Evolutionary conservation across 1,140 invertebrate species (phyloP), one percentile per base, ranked within the genome.

Genomic region (Drosophila suzukii): DNA sequence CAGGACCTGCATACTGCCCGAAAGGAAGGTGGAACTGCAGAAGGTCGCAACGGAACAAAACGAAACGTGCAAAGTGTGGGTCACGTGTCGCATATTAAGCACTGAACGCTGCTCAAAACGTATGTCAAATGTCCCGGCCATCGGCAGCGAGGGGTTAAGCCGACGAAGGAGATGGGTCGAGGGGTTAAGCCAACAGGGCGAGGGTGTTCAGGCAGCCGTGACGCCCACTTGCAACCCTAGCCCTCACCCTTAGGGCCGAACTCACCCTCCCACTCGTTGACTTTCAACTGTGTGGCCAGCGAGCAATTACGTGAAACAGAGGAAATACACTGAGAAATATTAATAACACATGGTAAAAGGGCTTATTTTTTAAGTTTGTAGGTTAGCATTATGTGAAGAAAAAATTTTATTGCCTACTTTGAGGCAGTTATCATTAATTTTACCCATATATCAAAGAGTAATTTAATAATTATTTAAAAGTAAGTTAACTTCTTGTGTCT

Each of bases 51-150:
- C 54, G 39, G 39, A 49, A 49, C 41, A 51, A 51, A 51, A 78
- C 56, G 72, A 44, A 74, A 70, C 62, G 82, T 86, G 78, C 78
- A 79, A 88, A 82, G 83, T 88, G 79, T 88, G 83, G 83, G 83
- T 88, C 83, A 88, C 83, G 83, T 88, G 83, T 79, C 83, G 58
- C 83, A 79, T 88, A 88, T 88, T 88, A 88, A 81, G 60, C 58
- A 74, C 76, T 85, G 81, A 85, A 81, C 83, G 78, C 65, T 53
- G 82, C 81, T 78, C 78, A 75, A 86, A 85, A 81, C 82, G 82
- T 85, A 85, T 85, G 82, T 85, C 82, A 85, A 85, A 84, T 84
- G 80, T 75, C 44, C 51, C 46, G 41, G 50, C 55, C 70, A 53
- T 39, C 57, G 50, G 49, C 76, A 15, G 15, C 57, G 44, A 55